These are phyloP conservation scores for Papilio elwesi DNA, from an alignment of 2,888 invertebrate genomes.

Conservation along the genomic window DNA sequence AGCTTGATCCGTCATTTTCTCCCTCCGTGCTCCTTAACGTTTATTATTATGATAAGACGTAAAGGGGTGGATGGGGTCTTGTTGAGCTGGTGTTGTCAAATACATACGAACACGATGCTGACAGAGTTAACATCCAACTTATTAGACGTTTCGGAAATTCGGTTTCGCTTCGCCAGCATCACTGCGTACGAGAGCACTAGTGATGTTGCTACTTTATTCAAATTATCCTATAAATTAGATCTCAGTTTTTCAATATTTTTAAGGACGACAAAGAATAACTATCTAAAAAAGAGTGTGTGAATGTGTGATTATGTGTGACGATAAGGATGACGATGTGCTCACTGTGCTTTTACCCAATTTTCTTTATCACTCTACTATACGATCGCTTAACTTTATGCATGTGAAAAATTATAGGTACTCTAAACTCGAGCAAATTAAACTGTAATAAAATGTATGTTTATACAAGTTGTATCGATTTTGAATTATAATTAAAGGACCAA, in stretches of 20 bases:
- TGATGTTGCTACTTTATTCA: conserved; percentile 46
- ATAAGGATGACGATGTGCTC: too few species aligned
- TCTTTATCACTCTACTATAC: too few species aligned
- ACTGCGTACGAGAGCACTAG: conserved; percentile 64
- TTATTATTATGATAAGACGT: conserved; percentile 47
- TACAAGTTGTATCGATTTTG: too few species aligned
- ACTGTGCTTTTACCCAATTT: too few species aligned
- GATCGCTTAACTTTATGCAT: too few species aligned
- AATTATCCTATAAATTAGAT: conserved; percentile 47
- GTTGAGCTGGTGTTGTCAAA: conserved; percentile 64
- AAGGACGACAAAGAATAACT: too few species aligned
- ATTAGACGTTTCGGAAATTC: conserved; percentile 84
- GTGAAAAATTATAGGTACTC: too few species aligned
- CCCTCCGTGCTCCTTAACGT: conserved; percentile 46
- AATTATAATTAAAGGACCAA: too few species aligned
- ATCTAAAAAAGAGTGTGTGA: too few species aligned
- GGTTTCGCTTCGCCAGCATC: conserved; percentile 78
- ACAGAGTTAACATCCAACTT: conserved; percentile 82
- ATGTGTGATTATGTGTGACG: too few species aligned
- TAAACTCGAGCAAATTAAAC: too few species aligned
- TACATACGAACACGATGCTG: conserved; percentile 73
- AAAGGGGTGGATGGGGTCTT: conserved; percentile 53
- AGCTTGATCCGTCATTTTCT: conserved; percentile 56
- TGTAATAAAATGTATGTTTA: too few species aligned
- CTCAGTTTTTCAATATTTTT: neutral